Base-by-base conservation (phyloP, 2,888 invertebrate species). In the Sthenelais limicola region DNA sequence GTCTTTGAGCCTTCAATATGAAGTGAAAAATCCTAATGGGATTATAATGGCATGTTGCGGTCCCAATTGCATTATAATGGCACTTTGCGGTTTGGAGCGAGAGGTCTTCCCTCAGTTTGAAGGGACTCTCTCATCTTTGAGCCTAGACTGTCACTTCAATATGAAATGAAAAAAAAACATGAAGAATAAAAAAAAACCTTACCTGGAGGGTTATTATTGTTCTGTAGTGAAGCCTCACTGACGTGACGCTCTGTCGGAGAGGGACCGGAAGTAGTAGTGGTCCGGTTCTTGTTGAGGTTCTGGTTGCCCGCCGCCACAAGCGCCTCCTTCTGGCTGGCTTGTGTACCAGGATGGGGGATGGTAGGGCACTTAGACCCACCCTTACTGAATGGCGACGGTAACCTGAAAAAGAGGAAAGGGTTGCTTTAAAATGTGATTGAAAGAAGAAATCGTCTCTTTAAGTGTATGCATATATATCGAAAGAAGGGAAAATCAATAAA, bases 361-460 rank as follows among this genome's bases (percentile, higher is more conserved):
- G 81, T 80, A 1, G 81, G 79, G 74, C 80, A 81, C 67, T 78
- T 81, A 48, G 79, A 78, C 71, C 77, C 76, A 58, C 80, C 79
- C 35, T 71, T 71, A 24, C 24, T 62, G 71, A 79, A 81, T 74
- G 82, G 81, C 32, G 83, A 79, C 43, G 84, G 84, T 67, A 84
- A 79, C 76, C 84, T 84, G 80, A 28, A 80, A 80, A 35, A 35
- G 68, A 49, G 82, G 81, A 30, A 83, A 79, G 43, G 84, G 84
- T 67, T 83, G 78, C 76, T 83, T 84, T 80, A 28, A 80, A 80
- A 35, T 51, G 24, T 7, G 21, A 51, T 12, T 12, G 21, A 51
- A 51, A 21, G 51, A 7, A 21, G 18, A 51, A 51, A 51, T 51
- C 18, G 51, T n/a, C 7, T 7, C 51, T 51, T 51, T n/a, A 51